These are phyloP conservation scores for Apostichopus japonicus DNA, from an alignment of 35 echinoderm and acorn worm genomes.

Conservation along the genomic window DNA sequence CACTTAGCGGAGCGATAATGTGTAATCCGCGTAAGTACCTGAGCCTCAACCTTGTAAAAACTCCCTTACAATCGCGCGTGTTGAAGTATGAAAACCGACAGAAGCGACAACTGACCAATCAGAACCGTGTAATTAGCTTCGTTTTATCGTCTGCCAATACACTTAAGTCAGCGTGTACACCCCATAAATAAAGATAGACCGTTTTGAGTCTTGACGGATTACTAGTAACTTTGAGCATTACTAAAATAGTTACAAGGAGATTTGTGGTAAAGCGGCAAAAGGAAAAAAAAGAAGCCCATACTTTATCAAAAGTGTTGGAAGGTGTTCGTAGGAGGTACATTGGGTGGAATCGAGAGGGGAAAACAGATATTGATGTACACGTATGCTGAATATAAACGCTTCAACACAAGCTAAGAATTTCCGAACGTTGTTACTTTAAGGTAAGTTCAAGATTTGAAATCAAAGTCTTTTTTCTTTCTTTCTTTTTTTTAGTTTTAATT, in stretches of 20 bases:
- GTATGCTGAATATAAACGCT: too few species aligned
- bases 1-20: conserved; percentile 41
- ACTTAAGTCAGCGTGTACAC: conserved; percentile 50
- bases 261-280: conserved; percentile 26
- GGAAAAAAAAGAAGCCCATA: neutral
- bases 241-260: conserved; percentile 42
- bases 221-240: conserved; percentile 41
- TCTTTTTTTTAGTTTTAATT: too few species aligned
- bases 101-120: conserved; percentile 41
- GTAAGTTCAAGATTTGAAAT: too few species aligned
- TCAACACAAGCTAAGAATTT: too few species aligned
- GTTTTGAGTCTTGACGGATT: conserved; percentile 29
- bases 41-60: conserved; percentile 36
- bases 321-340: conserved; percentile 29
- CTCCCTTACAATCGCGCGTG: conserved; percentile 32
- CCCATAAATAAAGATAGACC: conserved; percentile 52
- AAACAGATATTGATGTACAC: neutral
- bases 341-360: conserved; percentile 17
- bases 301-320: conserved; percentile 16
- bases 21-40: conserved; percentile 27
- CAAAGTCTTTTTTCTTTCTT: too few species aligned
- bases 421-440: too few species aligned
- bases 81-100: conserved; percentile 38
- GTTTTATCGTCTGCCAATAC: conserved; percentile 48
- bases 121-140: conserved; percentile 43